Evolutionary conservation across 2,797 vertebrate species (phyloP).

Genomic region (Threskiornis aethiopicus): DNA sequence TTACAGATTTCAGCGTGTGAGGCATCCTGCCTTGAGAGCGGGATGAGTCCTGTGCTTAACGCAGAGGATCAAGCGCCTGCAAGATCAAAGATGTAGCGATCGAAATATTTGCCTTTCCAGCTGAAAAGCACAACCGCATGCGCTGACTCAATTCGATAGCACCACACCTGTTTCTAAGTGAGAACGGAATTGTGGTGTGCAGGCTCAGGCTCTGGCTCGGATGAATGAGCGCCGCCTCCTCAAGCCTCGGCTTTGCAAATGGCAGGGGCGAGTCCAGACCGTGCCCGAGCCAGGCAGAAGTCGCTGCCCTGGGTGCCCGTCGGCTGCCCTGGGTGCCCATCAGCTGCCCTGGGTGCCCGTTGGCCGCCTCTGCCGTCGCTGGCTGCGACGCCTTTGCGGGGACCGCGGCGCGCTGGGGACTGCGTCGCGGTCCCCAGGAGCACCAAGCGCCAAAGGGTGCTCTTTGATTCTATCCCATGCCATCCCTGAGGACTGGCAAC

Average conservation of each 20-base stretch:
- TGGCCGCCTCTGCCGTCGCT: fast-evolving
- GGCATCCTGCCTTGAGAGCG: neutral
- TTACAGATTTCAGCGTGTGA: neutral
- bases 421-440: fast-evolving
- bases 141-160: fast-evolving
- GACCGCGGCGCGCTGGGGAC: fast-evolving
- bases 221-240: neutral
- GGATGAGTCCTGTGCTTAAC: neutral
- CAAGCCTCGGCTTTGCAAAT: neutral
- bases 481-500: neutral
- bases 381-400: fast-evolving
- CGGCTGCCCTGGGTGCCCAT: too few species aligned
- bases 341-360: too few species aligned
- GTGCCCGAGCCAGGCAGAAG: neutral
- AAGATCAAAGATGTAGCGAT: neutral
- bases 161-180: neutral
- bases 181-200: neutral
- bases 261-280: too few species aligned
- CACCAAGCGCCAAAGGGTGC: neutral
- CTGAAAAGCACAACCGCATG: neutral
- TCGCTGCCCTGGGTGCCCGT: too few species aligned
- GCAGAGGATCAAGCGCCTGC: fast-evolving
- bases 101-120: neutral
- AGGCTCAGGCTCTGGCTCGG: neutral
- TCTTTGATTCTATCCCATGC: neutral